Percentiles rank a stretch among this genome's conserved stretches.
Conservation (phyloP, 2,888 invertebrate genomes). For the Sarcophaga rosellei region DNA sequence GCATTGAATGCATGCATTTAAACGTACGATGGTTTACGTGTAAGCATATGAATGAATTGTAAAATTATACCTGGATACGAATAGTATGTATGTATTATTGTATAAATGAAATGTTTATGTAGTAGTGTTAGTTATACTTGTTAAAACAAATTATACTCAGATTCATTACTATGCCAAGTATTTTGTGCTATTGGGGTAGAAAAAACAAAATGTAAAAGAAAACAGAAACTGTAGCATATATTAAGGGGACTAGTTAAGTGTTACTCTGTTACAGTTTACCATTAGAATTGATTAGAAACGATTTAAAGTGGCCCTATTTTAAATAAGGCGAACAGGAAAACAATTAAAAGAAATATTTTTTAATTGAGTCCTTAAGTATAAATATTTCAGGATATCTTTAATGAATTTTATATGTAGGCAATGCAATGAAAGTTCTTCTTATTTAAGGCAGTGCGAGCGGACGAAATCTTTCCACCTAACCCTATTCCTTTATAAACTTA, state of each 20-base stretch:
- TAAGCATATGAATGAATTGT: too few species aligned
- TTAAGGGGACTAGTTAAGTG: not conserved
- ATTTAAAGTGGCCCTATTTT: not conserved
- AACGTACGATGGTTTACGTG: too few species aligned
- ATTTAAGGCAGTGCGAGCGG: too few species aligned
- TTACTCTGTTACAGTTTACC: not conserved
- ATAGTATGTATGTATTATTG: not conserved
- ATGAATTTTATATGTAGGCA: too few species aligned
- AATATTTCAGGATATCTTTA: too few species aligned
- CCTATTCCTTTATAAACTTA: too few species aligned
- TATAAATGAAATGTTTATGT: not conserved
- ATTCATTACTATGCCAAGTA: conserved; percentile 58
- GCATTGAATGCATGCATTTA: not conserved
- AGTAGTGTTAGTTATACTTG: conserved; percentile 13
- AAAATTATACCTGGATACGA: not conserved
- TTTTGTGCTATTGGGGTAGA: conserved; percentile 6
- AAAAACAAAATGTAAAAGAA: conserved; percentile 10
- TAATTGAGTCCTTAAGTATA: too few species aligned
- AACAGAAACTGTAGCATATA: not conserved
- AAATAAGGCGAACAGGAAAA: not conserved
- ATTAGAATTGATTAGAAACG: not conserved
- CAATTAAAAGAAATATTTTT: too few species aligned
- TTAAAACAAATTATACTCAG: conserved; percentile 57
- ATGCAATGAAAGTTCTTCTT: too few species aligned
- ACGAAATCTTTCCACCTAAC: too few species aligned